These are phyloP conservation scores for Volucella bombylans DNA, from an alignment of 2,888 invertebrate genomes.

Conservation along the genomic window DNA sequence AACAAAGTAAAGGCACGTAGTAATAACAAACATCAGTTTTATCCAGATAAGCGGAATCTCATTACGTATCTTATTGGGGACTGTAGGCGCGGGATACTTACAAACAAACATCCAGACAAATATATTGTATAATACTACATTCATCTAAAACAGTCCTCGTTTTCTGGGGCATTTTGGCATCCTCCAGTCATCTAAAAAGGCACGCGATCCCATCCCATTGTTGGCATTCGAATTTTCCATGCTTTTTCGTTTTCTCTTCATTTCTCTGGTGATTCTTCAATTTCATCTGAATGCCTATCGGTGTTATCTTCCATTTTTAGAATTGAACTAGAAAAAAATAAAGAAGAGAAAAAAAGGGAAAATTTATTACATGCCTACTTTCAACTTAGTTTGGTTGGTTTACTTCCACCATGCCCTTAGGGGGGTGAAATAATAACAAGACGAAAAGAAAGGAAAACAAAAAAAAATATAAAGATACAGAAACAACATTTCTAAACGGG, in stretches of 20 bases:
- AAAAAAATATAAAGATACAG: constrained; percentile 28
- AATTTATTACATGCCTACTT: constrained; percentile 73
- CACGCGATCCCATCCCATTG: constrained; percentile 6
- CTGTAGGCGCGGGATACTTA: neutral
- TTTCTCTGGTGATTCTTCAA: constrained; percentile 14
- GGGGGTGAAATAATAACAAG: constrained; percentile 67
- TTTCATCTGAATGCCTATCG: constrained; percentile 56
- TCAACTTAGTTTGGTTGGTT: constrained; percentile 61
- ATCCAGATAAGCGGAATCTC: constrained; percentile 73
- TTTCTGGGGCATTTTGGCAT: too few species aligned
- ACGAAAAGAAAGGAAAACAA: constrained; percentile 15
- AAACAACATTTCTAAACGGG: constrained; percentile 43
- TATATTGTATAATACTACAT: too few species aligned
- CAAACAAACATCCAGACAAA: neutral
- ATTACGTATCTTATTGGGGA: constrained; percentile 68
- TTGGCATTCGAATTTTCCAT: constrained; percentile 54
- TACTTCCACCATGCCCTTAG: constrained; percentile 49
- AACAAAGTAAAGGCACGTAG: constrained; percentile 63
- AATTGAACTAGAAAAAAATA: constrained; percentile 58
- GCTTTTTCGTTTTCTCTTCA: constrained; percentile 22
- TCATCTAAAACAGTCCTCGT: constrained; percentile 14
- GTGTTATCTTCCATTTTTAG: constrained; percentile 73
- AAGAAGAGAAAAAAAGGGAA: constrained; percentile 47
- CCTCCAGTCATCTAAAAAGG: too few species aligned
- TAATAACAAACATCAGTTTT: constrained; percentile 62